Conservation (phyloP, 2,888 invertebrate genomes). For the Cantharis rufa region DNA sequence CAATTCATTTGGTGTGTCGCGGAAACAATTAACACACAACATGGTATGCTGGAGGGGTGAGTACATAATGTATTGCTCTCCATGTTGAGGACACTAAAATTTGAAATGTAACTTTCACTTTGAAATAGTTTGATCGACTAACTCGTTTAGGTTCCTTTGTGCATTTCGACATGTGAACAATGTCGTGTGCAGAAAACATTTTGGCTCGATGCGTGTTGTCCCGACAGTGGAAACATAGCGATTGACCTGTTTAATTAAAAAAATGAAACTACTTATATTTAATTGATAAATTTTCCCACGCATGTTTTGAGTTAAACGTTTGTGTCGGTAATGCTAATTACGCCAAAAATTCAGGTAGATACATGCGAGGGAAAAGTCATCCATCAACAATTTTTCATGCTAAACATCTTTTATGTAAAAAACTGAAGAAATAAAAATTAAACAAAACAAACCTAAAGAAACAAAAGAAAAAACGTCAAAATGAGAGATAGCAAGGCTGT, state of each 20-base stretch:
- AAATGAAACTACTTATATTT: not conserved
- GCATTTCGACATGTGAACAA: conserved; percentile 73
- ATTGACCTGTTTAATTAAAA: conserved; percentile 61
- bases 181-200: conserved; percentile 76
- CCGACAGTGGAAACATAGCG: conserved; percentile 70
- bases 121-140: conserved; percentile 37
- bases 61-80: conserved; percentile 77
- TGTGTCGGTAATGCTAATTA: too few species aligned
- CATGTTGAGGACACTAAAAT: conserved; percentile 66
- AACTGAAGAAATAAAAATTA: conserved; percentile 19
- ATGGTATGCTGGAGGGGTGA: conserved; percentile 70
- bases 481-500: conserved; percentile 27
- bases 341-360: too few species aligned
- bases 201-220: conserved; percentile 76
- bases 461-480: conserved; percentile 29
- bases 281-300: not conserved
- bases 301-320: too few species aligned
- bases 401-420: not conserved
- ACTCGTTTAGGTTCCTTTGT: conserved; percentile 70
- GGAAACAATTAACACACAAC: conserved; percentile 76
- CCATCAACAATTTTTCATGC: not conserved
- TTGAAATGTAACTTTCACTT: not conserved
- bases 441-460: conserved; percentile 33
- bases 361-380: not conserved
- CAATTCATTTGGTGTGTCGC: conserved; percentile 69